A percentile compares a stretch with the other conserved stretches of the same genome.
Conservation (phyloP, 1,140 invertebrate species). For the Hylyphantes graminicola region DNA sequence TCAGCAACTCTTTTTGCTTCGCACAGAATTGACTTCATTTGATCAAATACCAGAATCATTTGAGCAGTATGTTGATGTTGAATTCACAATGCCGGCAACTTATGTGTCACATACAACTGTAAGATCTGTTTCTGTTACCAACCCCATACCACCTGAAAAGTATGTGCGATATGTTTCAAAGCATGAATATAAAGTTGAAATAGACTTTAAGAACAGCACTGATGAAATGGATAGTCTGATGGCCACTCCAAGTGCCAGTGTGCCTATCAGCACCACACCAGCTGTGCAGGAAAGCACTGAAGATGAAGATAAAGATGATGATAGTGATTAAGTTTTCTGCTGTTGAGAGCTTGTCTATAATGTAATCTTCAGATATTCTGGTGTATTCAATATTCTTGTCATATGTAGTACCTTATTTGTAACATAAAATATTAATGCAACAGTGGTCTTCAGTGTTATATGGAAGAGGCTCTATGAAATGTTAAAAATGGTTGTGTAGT, state of each 20-base stretch:
- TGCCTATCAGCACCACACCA: conserved; percentile 35
- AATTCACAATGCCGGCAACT: conserved; percentile 99
- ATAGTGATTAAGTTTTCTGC: conserved; percentile 53
- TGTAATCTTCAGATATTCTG: conserved; percentile 31
- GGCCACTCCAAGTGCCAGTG: conserved; percentile 33
- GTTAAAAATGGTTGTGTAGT: conserved; percentile 41
- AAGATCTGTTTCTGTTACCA: conserved; percentile 84
- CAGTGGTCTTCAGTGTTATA: conserved; percentile 32
- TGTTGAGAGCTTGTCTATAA: conserved; percentile 32
- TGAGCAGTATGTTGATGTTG: conserved; percentile 87
- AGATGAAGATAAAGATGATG: conserved; percentile 60
- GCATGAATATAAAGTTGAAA: conserved; percentile 84
- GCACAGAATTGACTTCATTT: conserved; percentile 93
- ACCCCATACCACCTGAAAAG: conserved; percentile 96
- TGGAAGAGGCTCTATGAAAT: conserved; percentile 18
- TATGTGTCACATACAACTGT: conserved; percentile 97
- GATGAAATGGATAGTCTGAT: conserved; percentile 56
- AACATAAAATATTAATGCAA: conserved; percentile 11
- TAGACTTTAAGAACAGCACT: conserved; percentile 60
- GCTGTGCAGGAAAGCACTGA: conserved; percentile 54
- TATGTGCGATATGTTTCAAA: conserved; percentile 97
- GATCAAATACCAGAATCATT: conserved; percentile 96
- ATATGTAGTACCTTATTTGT: conserved; percentile 36
- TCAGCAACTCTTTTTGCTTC: conserved; percentile 91
- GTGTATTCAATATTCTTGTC: conserved; percentile 44